Percentiles rank a stretch among this genome's conserved stretches.
phyloP scores from a whole-genome alignment of 2,888 invertebrate genomes.

The Leptogaster cylindrica region DNA sequence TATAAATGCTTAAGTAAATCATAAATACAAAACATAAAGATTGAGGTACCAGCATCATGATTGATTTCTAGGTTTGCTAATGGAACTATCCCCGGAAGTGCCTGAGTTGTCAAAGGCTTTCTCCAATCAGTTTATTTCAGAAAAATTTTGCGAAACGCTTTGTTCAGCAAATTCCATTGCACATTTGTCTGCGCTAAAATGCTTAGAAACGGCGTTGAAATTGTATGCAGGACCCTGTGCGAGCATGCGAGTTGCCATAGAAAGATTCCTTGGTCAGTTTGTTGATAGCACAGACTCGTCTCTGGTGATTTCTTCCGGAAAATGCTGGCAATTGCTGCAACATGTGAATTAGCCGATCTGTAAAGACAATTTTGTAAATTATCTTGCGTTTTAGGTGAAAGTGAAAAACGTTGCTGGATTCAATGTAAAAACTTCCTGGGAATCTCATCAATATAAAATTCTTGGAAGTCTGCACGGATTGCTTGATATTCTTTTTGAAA shows the following conservation, averaged over 20 bases:
- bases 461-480: conserved; percentile 51
- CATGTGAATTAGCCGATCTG: conserved; percentile 48
- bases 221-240: conserved; percentile 54
- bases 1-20: conserved; percentile 49
- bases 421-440: conserved; percentile 54
- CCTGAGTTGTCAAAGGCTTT: conserved; percentile 54
- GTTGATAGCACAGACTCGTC: conserved; percentile 50
- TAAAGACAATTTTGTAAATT: neutral
- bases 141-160: conserved; percentile 53
- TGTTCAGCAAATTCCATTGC: conserved; percentile 43
- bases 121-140: conserved; percentile 49
- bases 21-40: neutral
- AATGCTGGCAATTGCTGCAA: conserved; percentile 56
- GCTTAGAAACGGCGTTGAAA: conserved; percentile 52
- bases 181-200: conserved; percentile 50
- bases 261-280: conserved; percentile 52
- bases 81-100: conserved; percentile 50
- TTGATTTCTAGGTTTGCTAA: conserved; percentile 49
- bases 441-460: conserved; percentile 52
- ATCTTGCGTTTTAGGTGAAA: conserved; percentile 48
- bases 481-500: conserved; percentile 51
- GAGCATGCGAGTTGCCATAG: conserved; percentile 50
- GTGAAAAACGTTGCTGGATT: conserved; percentile 54
- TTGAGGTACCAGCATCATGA: neutral
- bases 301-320: conserved; percentile 51